Base-by-base conservation (phyloP, 2,888 invertebrate species). In the Melipona bicolor region DNA sequence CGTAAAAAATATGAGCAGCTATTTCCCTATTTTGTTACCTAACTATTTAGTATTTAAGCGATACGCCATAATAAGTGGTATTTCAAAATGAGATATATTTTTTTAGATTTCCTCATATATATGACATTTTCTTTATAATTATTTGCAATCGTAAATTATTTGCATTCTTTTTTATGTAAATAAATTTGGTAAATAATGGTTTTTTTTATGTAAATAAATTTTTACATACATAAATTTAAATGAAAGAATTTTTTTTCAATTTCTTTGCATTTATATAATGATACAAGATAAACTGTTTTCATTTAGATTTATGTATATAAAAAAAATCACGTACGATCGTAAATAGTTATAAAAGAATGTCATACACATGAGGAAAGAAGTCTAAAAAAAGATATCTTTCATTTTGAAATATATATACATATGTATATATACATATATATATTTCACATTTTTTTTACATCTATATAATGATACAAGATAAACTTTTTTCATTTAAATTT, bases 1-100 rank as follows among this genome's bases (percentile, higher is more conserved):
- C 85, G 71, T 89, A 86, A 81, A 89, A 88, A 89, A 87, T 89
- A 89, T 81, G 69, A 82, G 79, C 74, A 88, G 67, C 73, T 73
- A 67, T 81, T 79, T 80, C 81, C 85, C 85, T 76, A 79, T 65
- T 68, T 81, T 62, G 62, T 78, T 67, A 68, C 27, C 64, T 76
- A 79, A 62, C 67, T 79, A 59, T 59, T 59, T 59, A 76, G 49
- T 67, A 65, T 21, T 75, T 76, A 72, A 81, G 78, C 81, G 72
- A 83, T 84, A 77, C 64, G 32, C 81, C 78, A 71, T 78, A 67
- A 79, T 64, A 81, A 81, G 82, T 81, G 32, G 71, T 71, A 59
- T 50, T 77, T 81, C 27, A 32, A 52, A 76, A 78, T 27, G 69
- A 80, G 84, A 79, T 43, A 56, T 77, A 56, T 73, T 77, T n/a